Conservation (phyloP, 2,797 vertebrate species). For the Peromyscus attwateri region DNA sequence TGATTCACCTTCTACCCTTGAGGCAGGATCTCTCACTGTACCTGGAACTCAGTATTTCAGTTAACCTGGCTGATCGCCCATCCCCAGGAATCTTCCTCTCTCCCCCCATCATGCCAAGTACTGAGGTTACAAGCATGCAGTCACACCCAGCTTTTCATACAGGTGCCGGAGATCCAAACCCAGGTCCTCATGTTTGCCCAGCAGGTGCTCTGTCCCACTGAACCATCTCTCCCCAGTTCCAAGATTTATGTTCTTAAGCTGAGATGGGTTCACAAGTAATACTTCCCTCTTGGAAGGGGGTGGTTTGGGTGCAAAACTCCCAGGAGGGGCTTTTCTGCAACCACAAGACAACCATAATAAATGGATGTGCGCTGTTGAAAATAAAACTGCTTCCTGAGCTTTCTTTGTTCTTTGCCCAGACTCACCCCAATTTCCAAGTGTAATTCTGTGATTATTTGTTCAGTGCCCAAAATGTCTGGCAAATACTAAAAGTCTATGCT, state of each 20-base stretch:
- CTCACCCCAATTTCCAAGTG: conserved; percentile 33
- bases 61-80: too few relatives aligned
- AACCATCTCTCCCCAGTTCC: background rate
- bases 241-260: background rate
- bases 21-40: background rate
- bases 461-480: conserved; percentile 27
- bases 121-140: too few relatives aligned
- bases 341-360: conserved; percentile 4
- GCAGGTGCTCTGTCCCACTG: background rate
- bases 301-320: background rate
- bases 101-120: background rate
- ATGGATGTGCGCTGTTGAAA: conserved; percentile 25
- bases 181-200: background rate
- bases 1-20: background rate
- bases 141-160: background rate
- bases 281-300: background rate
- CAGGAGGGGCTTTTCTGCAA: conserved; percentile 16
- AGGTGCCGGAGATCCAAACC: background rate
- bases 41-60: background rate
- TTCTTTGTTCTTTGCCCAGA: background rate
- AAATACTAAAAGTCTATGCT: conserved; percentile 33
- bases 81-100: background rate
- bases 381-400: conserved; percentile 45
- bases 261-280: background rate
- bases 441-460: conserved; percentile 68